A percentile compares a stretch with the other conserved stretches of the same genome.
Conservation (phyloP, 2,797 vertebrate genomes). For the Cheirogaleus major region DNA sequence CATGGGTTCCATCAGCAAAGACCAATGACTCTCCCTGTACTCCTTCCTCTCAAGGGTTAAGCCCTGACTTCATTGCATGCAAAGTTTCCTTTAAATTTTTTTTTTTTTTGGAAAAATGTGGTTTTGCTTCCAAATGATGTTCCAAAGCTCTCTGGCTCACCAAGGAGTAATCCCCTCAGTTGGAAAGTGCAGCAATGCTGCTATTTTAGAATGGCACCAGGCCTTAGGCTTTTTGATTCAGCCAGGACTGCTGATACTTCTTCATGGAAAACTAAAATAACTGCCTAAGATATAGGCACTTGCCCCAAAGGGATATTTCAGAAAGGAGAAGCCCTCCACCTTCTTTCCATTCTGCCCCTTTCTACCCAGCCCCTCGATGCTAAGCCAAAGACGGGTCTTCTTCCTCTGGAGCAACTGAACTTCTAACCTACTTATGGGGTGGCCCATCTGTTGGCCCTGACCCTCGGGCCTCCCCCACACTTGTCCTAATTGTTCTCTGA, state of each 20-base stretch:
- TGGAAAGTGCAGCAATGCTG: conserved; percentile 81
- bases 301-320: neutral
- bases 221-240: conserved; percentile 75
- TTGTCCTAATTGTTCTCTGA: conserved; percentile 69
- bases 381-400: conserved; percentile 58
- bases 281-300: conserved; percentile 34
- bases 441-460: conserved; percentile 78
- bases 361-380: neutral
- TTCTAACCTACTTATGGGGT: conserved; percentile 81
- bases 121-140: conserved; percentile 83
- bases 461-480: conserved; percentile 22
- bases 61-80: conserved; percentile 71
- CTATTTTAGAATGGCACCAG: conserved; percentile 82
- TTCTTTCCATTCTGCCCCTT: neutral
- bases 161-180: conserved; percentile 80
- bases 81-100: conserved; percentile 67
- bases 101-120: conserved; percentile 46
- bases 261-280: conserved; percentile 77
- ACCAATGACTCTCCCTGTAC: neutral
- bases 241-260: conserved; percentile 72
- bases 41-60: conserved; percentile 69
- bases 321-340: neutral
- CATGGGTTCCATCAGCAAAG: neutral
- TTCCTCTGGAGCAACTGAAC: conserved; percentile 78
- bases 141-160: conserved; percentile 82